Evolutionary conservation across 2,797 vertebrate species (phyloP).

Genomic region (Semaprochilodus insignis): DNA sequence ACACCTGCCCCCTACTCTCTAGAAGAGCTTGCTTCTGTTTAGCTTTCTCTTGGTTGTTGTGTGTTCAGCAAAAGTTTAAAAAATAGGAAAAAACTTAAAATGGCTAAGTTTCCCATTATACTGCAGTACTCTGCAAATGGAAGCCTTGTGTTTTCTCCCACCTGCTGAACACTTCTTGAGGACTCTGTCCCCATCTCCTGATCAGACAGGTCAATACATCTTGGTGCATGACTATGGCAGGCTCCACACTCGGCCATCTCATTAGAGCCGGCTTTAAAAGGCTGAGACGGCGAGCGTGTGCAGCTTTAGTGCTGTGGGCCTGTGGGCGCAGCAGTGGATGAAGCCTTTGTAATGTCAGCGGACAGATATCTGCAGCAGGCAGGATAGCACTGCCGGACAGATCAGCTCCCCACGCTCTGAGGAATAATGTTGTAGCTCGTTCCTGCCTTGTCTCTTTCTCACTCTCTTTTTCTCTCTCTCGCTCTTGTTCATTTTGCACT

Average conservation of each 20-base stretch:
- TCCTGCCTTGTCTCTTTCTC: background rate
- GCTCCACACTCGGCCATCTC: background rate
- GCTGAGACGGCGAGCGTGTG: background rate
- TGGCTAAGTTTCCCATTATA: slow-evolving; percentile 29
- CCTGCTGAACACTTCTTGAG: slow-evolving; percentile 27
- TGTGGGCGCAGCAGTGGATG: background rate
- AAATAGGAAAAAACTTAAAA: background rate
- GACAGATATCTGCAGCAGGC: background rate
- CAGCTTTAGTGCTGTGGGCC: slow-evolving; percentile 4
- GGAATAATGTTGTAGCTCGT: background rate
- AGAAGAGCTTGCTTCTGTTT: background rate
- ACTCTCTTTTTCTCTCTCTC: background rate
- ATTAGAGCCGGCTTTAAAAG: background rate
- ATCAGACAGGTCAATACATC: slow-evolving; percentile 13
- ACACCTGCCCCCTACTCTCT: slow-evolving; percentile 11
- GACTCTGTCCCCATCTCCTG: slow-evolving; percentile 11
- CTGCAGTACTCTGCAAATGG: slow-evolving; percentile 23
- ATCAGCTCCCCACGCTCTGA: slow-evolving; percentile 3
- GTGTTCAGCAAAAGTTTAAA: background rate
- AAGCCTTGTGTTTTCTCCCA: slow-evolving; percentile 28
- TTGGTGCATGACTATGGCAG: background rate
- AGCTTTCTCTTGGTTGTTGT: background rate
- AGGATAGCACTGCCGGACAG: slow-evolving; percentile 6
- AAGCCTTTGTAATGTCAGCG: slow-evolving; percentile 22
- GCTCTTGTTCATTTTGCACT: background rate